These are phyloP conservation scores for Chitala chitala DNA, from an alignment of 2,113 vertebrate genomes.

Conservation along the genomic window DNA sequence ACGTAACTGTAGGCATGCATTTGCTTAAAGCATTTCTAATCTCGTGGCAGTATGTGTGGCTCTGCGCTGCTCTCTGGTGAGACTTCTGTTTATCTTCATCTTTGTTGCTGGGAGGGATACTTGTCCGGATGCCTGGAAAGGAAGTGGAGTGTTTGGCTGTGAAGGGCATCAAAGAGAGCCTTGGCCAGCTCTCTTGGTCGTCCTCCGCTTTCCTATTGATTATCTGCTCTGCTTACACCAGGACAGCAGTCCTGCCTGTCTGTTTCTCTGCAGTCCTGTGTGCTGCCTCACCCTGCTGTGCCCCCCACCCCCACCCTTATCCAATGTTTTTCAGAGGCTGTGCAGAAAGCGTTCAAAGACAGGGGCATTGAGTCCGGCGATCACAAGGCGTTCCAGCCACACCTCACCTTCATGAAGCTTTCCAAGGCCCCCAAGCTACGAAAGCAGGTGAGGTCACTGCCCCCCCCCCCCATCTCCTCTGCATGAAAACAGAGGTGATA, in stretches of 20 bases:
- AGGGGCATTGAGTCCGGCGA: conserved; percentile 73
- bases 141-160: not conserved
- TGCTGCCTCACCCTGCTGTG: conserved; percentile 13
- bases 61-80: too few relatives aligned
- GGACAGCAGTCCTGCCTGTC: conserved; percentile 9
- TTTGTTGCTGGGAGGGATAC: not conserved
- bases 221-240: conserved; percentile 51
- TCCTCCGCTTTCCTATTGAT: conserved; percentile 54
- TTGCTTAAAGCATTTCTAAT: too few relatives aligned
- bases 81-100: too few relatives aligned
- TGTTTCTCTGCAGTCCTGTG: conserved; percentile 32
- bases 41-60: too few relatives aligned
- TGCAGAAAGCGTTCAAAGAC: conserved; percentile 74
- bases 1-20: too few relatives aligned
- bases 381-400: conserved; percentile 74
- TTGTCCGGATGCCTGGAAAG: not conserved
- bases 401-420: conserved; percentile 95
- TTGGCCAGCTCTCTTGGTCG: too few relatives aligned
- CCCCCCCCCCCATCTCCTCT: not conserved
- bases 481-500: not conserved
- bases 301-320: conserved; percentile 39
- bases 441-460: conserved; percentile 65
- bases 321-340: conserved; percentile 65
- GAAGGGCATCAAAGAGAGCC: not conserved
- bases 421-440: conserved; percentile 74